Percentiles rank a stretch among this genome's conserved stretches.
phyloP scores from a whole-genome alignment of 2,888 invertebrate species.

The Cactoblastis cactorum region DNA sequence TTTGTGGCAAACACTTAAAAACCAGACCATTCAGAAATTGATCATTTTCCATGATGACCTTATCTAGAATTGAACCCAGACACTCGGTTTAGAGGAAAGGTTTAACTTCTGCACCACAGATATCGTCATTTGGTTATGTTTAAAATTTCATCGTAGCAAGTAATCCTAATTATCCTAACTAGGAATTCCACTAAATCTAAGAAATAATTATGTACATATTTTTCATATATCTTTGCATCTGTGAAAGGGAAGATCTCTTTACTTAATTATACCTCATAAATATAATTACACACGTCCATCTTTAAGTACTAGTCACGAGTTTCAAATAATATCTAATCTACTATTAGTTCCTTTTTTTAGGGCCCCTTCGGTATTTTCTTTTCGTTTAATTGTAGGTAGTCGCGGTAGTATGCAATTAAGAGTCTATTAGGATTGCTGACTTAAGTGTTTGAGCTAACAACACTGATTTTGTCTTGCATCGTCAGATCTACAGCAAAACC shows the following conservation, averaged over 20 bases:
- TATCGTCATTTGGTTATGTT: too few relatives aligned
- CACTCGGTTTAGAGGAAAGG: too few relatives aligned
- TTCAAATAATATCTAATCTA: not conserved
- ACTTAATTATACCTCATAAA: not conserved
- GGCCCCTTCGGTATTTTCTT: not conserved
- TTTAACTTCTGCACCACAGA: too few relatives aligned
- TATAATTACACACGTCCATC: not conserved
- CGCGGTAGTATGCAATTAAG: constrained; percentile 16
- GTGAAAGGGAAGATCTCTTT: not conserved
- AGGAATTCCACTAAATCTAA: not conserved
- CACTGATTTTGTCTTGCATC: constrained; percentile 19
- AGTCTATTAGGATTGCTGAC: constrained; percentile 25
- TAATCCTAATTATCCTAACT: not conserved
- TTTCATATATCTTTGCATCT: not conserved
- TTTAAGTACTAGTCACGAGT: constrained; percentile 17
- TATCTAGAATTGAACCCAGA: too few relatives aligned
- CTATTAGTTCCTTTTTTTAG: constrained; percentile 2
- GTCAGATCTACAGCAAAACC: too few relatives aligned
- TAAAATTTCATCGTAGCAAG: not conserved
- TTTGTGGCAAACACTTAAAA: too few relatives aligned
- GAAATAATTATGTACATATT: not conserved
- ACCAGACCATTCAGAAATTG: too few relatives aligned
- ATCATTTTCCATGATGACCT: too few relatives aligned
- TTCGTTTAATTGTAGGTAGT: not conserved
- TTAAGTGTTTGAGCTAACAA: constrained; percentile 21